A percentile compares a stretch with the other conserved stretches of the same genome.
Evolutionary conservation across 2,888 invertebrate genomes (phyloP).

Genomic region (Unio pictorum): DNA sequence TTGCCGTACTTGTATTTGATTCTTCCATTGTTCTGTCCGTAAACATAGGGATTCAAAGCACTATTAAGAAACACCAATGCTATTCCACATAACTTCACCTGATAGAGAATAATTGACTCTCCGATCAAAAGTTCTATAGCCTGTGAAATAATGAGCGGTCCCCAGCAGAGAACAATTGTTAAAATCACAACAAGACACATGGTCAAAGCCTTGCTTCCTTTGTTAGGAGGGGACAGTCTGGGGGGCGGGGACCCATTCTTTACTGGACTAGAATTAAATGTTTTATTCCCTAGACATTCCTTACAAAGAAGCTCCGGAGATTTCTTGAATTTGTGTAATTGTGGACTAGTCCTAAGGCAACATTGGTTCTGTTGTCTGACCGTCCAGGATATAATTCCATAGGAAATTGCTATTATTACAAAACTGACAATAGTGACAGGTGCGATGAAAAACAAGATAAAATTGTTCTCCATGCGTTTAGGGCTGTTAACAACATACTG

Average conservation of each 20-base stretch:
- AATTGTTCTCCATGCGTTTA: conserved; percentile 44
- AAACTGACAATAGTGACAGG: conserved; percentile 50
- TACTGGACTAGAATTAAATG: conserved; percentile 13
- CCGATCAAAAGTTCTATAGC: conserved; percentile 51
- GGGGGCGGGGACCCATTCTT: conserved; percentile 15
- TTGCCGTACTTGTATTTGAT: conserved; percentile 41
- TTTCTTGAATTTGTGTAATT: conserved; percentile 1
- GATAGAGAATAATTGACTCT: conserved; percentile 57
- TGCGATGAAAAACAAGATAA: conserved; percentile 55
- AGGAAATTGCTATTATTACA: conserved; percentile 43
- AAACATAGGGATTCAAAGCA: conserved; percentile 59
- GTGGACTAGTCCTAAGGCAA: conserved; percentile 3
- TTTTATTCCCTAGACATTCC: conserved; percentile 17
- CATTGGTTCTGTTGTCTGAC: conserved; percentile 37
- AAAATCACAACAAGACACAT: conserved; percentile 58
- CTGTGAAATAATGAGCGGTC: conserved; percentile 56
- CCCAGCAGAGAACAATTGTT: conserved; percentile 58
- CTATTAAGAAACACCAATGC: conserved; percentile 61
- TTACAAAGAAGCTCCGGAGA: conserved; percentile 20
- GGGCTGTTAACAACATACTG: conserved; percentile 47
- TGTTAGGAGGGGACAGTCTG: conserved; percentile 40
- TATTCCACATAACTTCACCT: conserved; percentile 61
- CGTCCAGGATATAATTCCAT: conserved; percentile 47
- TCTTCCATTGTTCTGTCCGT: conserved; percentile 51
- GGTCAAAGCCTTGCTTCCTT: conserved; percentile 53